Evolutionary conservation across 1,140 invertebrate genomes (phyloP).

Genomic region (Centruroides vittatus): DNA sequence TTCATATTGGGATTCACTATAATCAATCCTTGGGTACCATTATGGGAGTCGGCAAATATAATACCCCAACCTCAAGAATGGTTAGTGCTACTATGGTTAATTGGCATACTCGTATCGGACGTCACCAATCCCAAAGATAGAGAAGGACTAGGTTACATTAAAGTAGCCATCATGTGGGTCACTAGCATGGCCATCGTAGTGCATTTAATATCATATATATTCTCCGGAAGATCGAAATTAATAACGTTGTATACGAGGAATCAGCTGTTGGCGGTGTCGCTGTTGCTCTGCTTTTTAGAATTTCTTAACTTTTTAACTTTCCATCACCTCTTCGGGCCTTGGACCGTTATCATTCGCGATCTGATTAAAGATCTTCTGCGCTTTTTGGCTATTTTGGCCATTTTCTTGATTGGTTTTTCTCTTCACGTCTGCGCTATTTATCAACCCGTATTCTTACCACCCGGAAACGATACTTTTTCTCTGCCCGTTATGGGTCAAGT

Average conservation of each 20-base stretch:
- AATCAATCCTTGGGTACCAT: conserved; percentile 57
- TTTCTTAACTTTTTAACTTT: conserved; percentile 94
- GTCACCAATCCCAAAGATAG: conserved; percentile 93
- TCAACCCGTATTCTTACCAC: conserved; percentile 22
- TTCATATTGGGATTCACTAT: conserved; percentile 77
- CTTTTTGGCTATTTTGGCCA: conserved; percentile 89
- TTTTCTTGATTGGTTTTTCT: conserved; percentile 97
- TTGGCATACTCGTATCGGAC: conserved; percentile 87
- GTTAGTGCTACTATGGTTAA: conserved; percentile 87
- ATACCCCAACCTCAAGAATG: conserved; percentile 84
- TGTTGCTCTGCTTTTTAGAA: conserved; percentile 90
- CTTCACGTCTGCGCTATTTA: conserved; percentile 58
- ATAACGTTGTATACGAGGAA: conserved; percentile 68
- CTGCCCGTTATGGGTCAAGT: conserved; percentile 28
- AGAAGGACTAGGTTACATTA: conserved; percentile 80
- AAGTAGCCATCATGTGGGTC: conserved; percentile 74
- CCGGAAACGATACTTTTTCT: conserved; percentile 15
- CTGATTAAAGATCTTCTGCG: conserved; percentile 58
- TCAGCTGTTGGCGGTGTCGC: conserved; percentile 86
- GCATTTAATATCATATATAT: conserved; percentile 60
- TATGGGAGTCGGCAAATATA: conserved; percentile 28
- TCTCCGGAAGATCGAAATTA: conserved; percentile 23
- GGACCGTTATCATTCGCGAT: conserved; percentile 56
- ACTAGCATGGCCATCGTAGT: conserved; percentile 80
- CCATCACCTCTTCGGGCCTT: conserved; percentile 96